Percentiles rank a stretch among this genome's conserved stretches.
Conservation (phyloP, 1,140 invertebrate species). For the Delia radicum region DNA sequence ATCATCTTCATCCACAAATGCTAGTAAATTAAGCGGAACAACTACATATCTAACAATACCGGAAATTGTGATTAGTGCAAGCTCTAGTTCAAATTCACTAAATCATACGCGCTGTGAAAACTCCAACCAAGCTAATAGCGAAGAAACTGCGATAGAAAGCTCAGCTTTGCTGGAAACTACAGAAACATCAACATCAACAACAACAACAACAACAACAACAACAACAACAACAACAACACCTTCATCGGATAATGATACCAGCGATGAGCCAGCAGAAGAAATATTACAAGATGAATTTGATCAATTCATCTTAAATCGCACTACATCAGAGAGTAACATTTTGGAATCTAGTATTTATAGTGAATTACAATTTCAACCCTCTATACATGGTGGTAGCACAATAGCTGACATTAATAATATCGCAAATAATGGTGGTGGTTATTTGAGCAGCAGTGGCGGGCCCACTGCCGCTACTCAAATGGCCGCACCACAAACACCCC, state of each 20-base stretch:
- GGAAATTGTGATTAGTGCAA: constrained; percentile 45
- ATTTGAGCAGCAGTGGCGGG: constrained; percentile 1
- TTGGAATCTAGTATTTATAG: constrained; percentile 44
- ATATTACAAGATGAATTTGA: constrained; percentile 35
- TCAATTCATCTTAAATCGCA: constrained; percentile 42
- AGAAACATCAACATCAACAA: neutral
- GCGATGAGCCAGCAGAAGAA: neutral
- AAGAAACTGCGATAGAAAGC: constrained; percentile 32
- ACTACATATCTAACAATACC: constrained; percentile 33
- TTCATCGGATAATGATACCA: neutral
- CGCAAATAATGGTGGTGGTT: neutral
- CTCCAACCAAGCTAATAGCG: constrained; percentile 23
- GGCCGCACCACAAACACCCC: constrained; percentile 15
- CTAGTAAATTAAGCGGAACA: constrained; percentile 24
- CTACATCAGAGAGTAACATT: constrained; percentile 45
- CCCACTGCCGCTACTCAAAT: constrained; percentile 9
- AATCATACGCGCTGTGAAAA: constrained; percentile 32
- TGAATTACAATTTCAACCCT: constrained; percentile 38
- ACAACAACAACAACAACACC: neutral
- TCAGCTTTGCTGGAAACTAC: constrained; percentile 31
- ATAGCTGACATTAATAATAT: neutral
- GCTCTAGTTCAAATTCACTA: constrained; percentile 38
- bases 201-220: neutral
- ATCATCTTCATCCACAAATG: constrained; percentile 20
- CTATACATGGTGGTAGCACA: constrained; percentile 22